Evolutionary conservation across 2,888 invertebrate genomes (phyloP).

Genomic region (Hesperia comma): DNA sequence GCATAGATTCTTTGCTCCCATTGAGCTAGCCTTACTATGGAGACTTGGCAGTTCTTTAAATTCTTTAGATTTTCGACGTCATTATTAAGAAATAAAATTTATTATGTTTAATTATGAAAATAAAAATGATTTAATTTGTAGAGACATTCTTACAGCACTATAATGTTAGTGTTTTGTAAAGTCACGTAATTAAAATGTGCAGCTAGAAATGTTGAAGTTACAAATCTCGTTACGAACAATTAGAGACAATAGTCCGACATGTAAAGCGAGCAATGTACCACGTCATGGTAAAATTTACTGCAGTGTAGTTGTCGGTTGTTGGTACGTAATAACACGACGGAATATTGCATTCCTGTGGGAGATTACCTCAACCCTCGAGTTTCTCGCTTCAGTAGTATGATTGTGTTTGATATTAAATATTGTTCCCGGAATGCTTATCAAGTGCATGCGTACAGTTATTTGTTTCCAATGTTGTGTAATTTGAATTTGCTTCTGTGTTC

Average conservation of each 20-base stretch:
- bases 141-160: no score
- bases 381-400: conserved; percentile 34
- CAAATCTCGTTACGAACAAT: conserved; percentile 19
- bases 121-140: no score
- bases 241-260: conserved; percentile 35
- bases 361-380: conserved; percentile 40
- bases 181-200: no score
- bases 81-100: no score
- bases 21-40: no score
- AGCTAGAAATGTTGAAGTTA: conserved; percentile 14
- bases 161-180: no score
- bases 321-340: conserved; percentile 42
- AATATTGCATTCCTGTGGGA: conserved; percentile 48
- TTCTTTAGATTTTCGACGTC: no score
- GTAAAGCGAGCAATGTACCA: conserved; percentile 39
- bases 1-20: no score
- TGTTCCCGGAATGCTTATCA: conserved; percentile 44
- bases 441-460: not conserved
- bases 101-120: no score
- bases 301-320: conserved; percentile 39
- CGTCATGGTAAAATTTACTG: conserved; percentile 43
- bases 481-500: not conserved
- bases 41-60: no score
- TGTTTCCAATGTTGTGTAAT: not conserved
- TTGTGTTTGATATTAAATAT: conserved; percentile 49